These are phyloP conservation scores for Montipora capitata DNA, from an alignment of 92 coral and sea anemone genomes.

Conservation along the genomic window DNA sequence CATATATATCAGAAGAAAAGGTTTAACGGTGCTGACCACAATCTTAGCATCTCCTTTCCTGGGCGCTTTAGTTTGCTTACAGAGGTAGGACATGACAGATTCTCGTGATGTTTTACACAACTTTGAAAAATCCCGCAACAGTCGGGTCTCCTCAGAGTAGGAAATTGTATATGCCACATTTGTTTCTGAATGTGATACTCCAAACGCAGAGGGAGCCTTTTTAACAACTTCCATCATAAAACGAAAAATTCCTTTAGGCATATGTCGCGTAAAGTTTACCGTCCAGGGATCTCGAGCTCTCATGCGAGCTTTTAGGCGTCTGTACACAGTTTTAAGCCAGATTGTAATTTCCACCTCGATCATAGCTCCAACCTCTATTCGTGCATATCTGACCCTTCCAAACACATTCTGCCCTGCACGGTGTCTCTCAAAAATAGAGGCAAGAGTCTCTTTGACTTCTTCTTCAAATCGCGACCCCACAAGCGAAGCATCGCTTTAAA, in stretches of 20 bases:
- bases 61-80: slow-evolving; percentile 49
- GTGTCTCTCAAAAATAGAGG: slow-evolving; percentile 42
- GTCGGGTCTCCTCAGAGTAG: slow-evolving; percentile 26
- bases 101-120: slow-evolving; percentile 42
- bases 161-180: slow-evolving; percentile 24
- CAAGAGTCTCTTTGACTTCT: slow-evolving; percentile 40
- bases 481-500: too few species aligned
- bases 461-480: too few species aligned
- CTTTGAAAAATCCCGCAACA: slow-evolving; percentile 56
- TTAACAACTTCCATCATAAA: slow-evolving; percentile 38
- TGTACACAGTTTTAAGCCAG: slow-evolving; percentile 55
- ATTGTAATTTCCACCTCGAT: slow-evolving; percentile 55
- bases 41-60: slow-evolving; percentile 49
- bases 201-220: slow-evolving; percentile 42
- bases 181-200: slow-evolving; percentile 32
- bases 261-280: slow-evolving; percentile 47
- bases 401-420: slow-evolving; percentile 47
- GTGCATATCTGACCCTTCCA: slow-evolving; percentile 37
- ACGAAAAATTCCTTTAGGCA: slow-evolving; percentile 58
- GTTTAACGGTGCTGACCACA: slow-evolving; percentile 49
- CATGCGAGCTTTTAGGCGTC: slow-evolving; percentile 58
- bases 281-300: slow-evolving; percentile 68
- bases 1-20: slow-evolving; percentile 51
- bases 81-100: slow-evolving; percentile 44
- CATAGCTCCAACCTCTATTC: slow-evolving; percentile 35